Conservation (phyloP, 23 tunicate species). For the Ascidia mentula region DNA sequence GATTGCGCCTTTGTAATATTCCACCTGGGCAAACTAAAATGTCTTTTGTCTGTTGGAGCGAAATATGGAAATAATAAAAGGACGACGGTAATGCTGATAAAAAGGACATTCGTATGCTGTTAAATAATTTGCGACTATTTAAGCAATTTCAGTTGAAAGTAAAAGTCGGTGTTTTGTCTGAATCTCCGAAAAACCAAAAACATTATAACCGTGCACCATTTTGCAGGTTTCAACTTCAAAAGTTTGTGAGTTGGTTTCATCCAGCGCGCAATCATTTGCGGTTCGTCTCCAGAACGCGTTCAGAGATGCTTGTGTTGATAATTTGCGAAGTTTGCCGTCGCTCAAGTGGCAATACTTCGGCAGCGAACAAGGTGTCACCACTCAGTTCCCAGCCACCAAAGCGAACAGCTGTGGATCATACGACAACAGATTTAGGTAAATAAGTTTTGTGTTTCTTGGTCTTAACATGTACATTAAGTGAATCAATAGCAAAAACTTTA, state of each 20-base stretch:
- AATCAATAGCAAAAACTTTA: too few relatives aligned
- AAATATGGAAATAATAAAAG: too few relatives aligned
- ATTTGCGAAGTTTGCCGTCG: constrained; percentile 27
- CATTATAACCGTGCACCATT: too few relatives aligned
- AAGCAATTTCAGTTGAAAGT: too few relatives aligned
- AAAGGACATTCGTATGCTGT: too few relatives aligned
- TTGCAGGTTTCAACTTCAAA: neutral
- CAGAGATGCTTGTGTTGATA: constrained; percentile 35
- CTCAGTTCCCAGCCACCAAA: constrained; percentile 32
- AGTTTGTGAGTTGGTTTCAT: constrained; percentile 9
- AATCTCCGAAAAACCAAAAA: too few relatives aligned
- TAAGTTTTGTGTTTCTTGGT: too few relatives aligned
- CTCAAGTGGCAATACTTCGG: constrained; percentile 66
- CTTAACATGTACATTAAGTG: too few relatives aligned
- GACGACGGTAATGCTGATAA: too few relatives aligned
- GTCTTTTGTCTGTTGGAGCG: neutral
- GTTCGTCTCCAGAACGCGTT: constrained; percentile 20
- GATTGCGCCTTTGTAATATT: neutral
- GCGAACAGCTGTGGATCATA: constrained; percentile 28
- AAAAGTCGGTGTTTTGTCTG: too few relatives aligned
- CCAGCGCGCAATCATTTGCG: neutral
- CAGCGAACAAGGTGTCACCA: constrained; percentile 58
- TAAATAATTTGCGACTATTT: too few relatives aligned
- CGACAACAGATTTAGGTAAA: constrained; percentile 55
- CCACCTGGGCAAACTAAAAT: neutral